phyloP scores from a whole-genome alignment of 2,797 vertebrate species.

The Eulemur coronatus region DNA sequence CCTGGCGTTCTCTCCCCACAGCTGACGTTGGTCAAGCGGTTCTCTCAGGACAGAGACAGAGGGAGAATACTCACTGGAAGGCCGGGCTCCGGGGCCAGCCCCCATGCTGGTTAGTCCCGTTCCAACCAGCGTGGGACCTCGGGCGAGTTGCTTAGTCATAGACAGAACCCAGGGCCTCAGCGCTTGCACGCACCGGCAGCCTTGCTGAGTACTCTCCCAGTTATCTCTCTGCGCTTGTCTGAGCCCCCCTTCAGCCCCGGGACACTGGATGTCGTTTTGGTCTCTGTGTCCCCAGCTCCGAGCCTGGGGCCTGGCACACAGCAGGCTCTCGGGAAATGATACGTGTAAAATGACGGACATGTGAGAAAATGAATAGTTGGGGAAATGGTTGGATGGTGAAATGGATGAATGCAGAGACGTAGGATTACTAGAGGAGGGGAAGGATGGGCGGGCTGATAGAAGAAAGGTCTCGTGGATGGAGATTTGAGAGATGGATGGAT shows the following conservation, averaged over 20 bases:
- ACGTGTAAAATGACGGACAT: not conserved
- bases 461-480: not conserved
- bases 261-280: not conserved
- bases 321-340: not conserved
- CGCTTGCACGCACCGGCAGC: rapidly evolving
- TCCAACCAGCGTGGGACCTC: not conserved
- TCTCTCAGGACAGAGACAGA: not conserved
- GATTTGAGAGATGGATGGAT: not conserved
- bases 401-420: not conserved
- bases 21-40: not conserved
- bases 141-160: not conserved
- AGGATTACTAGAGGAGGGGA: not conserved
- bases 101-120: too few species aligned
- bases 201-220: not conserved
- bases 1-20: not conserved
- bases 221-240: not conserved
- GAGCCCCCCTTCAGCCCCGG: not conserved
- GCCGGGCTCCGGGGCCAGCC: not conserved
- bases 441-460: not conserved
- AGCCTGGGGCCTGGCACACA: not conserved
- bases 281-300: not conserved
- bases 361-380: not conserved
- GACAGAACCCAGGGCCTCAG: not conserved
- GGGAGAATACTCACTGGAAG: not conserved
- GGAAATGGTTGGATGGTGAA: not conserved